Evolutionary conservation across 2,113 vertebrate species (phyloP).

Genomic region (Microcebus griseorufus): DNA sequence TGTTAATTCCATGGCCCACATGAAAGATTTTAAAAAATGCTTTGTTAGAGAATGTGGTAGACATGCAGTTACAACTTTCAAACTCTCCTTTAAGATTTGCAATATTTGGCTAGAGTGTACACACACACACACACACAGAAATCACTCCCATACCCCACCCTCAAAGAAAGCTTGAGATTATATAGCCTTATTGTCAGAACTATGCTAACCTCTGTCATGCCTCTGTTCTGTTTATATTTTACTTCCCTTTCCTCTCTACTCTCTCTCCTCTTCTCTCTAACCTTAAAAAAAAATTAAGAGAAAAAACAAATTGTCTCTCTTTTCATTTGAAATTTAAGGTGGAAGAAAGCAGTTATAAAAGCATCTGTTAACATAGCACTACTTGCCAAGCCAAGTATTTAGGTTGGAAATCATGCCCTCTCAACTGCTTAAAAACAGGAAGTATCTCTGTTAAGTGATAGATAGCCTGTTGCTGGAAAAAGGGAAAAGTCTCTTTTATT

Average conservation of each 20-base stretch:
- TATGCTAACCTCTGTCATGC: slow-evolving; percentile 77
- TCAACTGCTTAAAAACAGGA: slow-evolving; percentile 93
- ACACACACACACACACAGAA: not conserved
- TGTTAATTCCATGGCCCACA: slow-evolving; percentile 7
- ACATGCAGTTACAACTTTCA: slow-evolving; percentile 53
- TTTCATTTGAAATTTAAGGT: slow-evolving; percentile 88
- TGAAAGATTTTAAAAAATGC: slow-evolving; percentile 57
- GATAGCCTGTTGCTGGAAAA: slow-evolving; percentile 88
- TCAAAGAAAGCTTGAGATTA: slow-evolving; percentile 76
- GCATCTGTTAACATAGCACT: slow-evolving; percentile 88
- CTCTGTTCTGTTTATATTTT: slow-evolving; percentile 78
- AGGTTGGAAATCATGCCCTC: slow-evolving; percentile 89
- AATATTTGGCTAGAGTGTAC: slow-evolving; percentile 65
- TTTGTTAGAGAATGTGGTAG: slow-evolving; percentile 47
- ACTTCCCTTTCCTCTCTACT: slow-evolving; percentile 58
- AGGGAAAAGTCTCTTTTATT: slow-evolving; percentile 69
- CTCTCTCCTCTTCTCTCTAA: not conserved
- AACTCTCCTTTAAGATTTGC: slow-evolving; percentile 67
- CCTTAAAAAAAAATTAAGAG: not conserved
- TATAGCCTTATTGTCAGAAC: slow-evolving; percentile 79
- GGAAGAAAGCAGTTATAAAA: slow-evolving; percentile 88
- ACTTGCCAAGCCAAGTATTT: slow-evolving; percentile 92
- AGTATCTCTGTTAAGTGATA: slow-evolving; percentile 93
- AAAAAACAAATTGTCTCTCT: slow-evolving; percentile 54
- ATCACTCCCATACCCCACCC: not conserved